Evolutionary conservation across 2,888 invertebrate species (phyloP).

Genomic region (Leucozona laternaria): DNA sequence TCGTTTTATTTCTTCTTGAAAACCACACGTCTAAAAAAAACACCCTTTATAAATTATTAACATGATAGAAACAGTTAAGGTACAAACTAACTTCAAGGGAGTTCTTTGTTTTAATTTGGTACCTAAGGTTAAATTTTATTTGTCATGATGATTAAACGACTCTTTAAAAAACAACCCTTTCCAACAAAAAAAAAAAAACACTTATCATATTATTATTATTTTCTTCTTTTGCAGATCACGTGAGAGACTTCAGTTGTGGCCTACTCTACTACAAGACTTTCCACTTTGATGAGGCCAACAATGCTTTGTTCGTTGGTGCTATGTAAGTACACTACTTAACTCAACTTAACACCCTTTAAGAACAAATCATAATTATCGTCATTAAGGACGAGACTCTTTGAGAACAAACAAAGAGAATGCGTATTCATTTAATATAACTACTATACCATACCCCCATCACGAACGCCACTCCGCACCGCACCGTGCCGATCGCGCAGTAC

Average conservation of each 20-base stretch:
- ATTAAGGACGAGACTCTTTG: constrained; percentile 18
- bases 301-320: constrained; percentile 95
- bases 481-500: background rate
- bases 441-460: constrained; percentile 1
- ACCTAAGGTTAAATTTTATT: no score
- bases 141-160: no score
- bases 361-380: constrained; percentile 74
- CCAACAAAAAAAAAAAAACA: background rate
- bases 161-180: background rate
- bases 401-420: constrained; percentile 38
- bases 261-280: constrained; percentile 96
- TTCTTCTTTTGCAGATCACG: constrained; percentile 90
- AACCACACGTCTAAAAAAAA: no score
- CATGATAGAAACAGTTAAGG: no score
- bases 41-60: no score
- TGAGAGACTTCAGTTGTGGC: constrained; percentile 95
- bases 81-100: no score
- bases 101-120: no score
- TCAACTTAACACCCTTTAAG: constrained; percentile 62
- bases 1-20: no score
- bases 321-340: constrained; percentile 90
- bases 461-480: background rate
- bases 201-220: constrained; percentile 28
- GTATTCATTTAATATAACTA: constrained; percentile 67
- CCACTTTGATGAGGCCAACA: constrained; percentile 93